Base-by-base conservation (phyloP, 2,113 vertebrate species). In the Calidris pygmaea region DNA sequence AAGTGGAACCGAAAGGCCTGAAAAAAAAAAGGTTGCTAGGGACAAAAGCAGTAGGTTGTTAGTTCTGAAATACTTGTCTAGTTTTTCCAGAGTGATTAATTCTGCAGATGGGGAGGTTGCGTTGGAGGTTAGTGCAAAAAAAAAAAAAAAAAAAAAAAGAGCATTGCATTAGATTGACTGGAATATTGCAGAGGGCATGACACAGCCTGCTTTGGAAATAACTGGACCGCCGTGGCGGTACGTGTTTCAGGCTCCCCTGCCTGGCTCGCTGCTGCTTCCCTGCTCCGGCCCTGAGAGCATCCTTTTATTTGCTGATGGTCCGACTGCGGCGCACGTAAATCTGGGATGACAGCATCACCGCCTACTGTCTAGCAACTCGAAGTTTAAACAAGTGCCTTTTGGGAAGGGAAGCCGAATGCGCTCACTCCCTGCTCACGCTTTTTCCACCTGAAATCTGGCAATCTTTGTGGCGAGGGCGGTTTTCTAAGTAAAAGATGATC, bases 21-120 rank as follows among this genome's bases (percentile, higher is more conserved):
- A 47, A 47, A 47, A 47, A 45, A 59, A 45, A 59, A 53, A 59
- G n/a, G 30, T 82, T 95, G 32, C 66, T 84, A 81, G 60, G 72
- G 59, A 48, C 2, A 30, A 85, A 89, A 81, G 70, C 62, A 60
- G 77, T 52, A 78, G 66, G 79, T 94, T 91, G 52, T 74, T 78
- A 65, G 78, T 93, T 87, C 67, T 80, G 17, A 85, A 82, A 77
- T 55, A 59, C 59, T 77, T 12, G 32, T 60, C 85, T 39, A 47
- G 19, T 30, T 87, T 83, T 83, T 90, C 87, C 90, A 97, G 52
- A 48, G 56, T 87, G 90, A 95, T 93, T 89, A 92, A 96, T 92
- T 72, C 12, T 10, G 83, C 95, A 96, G 90, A 82, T 45, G 71
- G 77, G n/a, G 45, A 94, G 52, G 24, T 29, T 82, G 62, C 0